Evolutionary conservation across 2,888 invertebrate species (phyloP), one percentile per base, ranked within the genome.

Genomic region (Stenurella melanura): DNA sequence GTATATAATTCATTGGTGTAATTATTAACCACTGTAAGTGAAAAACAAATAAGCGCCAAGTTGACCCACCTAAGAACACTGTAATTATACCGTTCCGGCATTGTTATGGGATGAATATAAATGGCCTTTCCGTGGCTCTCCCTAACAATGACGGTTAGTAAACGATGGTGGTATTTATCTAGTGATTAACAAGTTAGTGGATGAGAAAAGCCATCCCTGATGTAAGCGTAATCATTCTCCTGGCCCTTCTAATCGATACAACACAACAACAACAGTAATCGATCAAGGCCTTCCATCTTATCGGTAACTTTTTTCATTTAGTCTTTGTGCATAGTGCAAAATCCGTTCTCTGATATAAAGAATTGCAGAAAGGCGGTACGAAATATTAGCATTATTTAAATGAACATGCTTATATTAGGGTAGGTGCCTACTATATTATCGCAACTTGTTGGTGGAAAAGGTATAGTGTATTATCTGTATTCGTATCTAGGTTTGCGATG

Each of bases 121-220:
- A 80, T 76, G 75, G 74, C 67, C 75, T 69, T 72, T 74, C 68
- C 60, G 66, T 68, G 74, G 69, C 69, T 75, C 64, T 73, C 73
- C 74, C 78, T 73, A 74, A 79, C 79, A 78, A 79, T 75, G 78
- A 73, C 75, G 78, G 73, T 60, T 72, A 70, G 79, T 78, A 77
- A 78, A 68, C 76, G 78, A 73, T 75, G 80, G 78, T 64, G 79
- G 82, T 82, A 83, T 83, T 83, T 83, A 82, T 77, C 77, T 78
- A 82, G 80, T 82, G 83, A 83, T 83, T 83, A 83, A 83, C 83
- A 81, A 83, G 80, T 80, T 81, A 80, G 81, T 78, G 71, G 76
- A 77, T 73, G 73, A 70, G 77, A 74, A 75, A 73, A 77, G 76
- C 79, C 68, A 77, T 74, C 73, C 73, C 74, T 58, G 66, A 75